Evolutionary conservation across 2,888 invertebrate species (phyloP), one percentile per base, ranked within the genome.

Genomic region (Taphrorychus bicolor): DNA sequence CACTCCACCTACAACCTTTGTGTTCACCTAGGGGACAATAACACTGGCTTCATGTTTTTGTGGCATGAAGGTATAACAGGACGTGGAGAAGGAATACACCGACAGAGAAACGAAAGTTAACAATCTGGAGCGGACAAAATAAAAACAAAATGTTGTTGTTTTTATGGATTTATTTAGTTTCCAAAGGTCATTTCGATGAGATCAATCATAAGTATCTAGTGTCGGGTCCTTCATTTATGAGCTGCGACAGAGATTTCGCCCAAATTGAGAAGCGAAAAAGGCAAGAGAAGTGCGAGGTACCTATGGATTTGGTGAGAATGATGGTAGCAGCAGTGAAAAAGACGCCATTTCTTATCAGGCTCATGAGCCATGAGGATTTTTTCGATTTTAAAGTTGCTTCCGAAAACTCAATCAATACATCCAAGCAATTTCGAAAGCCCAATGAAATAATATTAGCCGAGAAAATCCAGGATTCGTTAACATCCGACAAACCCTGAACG

Each of bases 71-170:
- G 54, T 9, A 9, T 54, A 23, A 23, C 54, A 19, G 42, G 54
- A 23, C 57, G 62, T n/a, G 67, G 67, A 9, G 56, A 49, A n/a
- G 16, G 23, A 24, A 23, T 54, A 9, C 5, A 5, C 5, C 3
- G n/a, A 42, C n/a, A 42, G n/a, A 42, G 14, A 4, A 42, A 16
- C n/a, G n/a, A 16, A 11, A 42, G n/a, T 16, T 57, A 21, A 51
- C 42, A 11, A 17, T 69, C 22, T 65, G 69, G 60, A 59, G 64
- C n/a, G 69, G 53, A 5, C 68, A 68, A 54, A 68, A 64, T 59
- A 68, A 68, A 17, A 68, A 68, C 23, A 51, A 52, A 42, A 56
- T 17, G 16, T 32, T 56, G 11, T n/a, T 56, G 24, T 56, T 16
- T 32, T n/a, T 56, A 9, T 48, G 45, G 18, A 32, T 56, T 23